Evolutionary conservation across 1,140 invertebrate species (phyloP), one percentile per base, ranked within the genome.

Genomic region (Meloidogyne hapla): DNA sequence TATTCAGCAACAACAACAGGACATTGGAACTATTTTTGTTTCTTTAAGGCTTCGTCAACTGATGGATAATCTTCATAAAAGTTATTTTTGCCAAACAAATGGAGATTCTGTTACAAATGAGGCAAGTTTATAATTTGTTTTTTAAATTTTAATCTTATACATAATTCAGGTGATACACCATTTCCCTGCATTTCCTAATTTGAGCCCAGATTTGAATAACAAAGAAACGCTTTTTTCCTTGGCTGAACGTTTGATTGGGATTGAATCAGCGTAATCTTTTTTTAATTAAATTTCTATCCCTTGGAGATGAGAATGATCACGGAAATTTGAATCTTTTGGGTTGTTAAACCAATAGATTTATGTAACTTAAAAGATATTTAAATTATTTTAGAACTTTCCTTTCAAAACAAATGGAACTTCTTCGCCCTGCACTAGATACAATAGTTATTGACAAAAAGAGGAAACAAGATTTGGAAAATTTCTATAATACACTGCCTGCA

Each of bases 231-330:
- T 96, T 6, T 92, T 92, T 86, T 94, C 93, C 4, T 87, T 97
- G 13, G 89, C 91, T 1, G 93, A 95, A 86, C 90, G 95, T 79
- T 91, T 95, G 38, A 92, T 96, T 6, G 95, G 93, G 0, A 92
- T 94, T 0, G 95, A 98, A 89, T 96, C 94, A 81, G 90, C 94
- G 89, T 90, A 83, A 87, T 89, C 87, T 28, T 15, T 42, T 23
- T n/a, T 76, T 78, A 48, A 70, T 74, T 45, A n/a, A 75, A 28
- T 33, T 33, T 33, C 33, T 6, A 33, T 33, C 4, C 9, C 9
- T 33, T 33, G 33, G n/a, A n/a, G n/a, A n/a, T n/a, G n/a, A n/a
- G n/a, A n/a, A n/a, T n/a, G n/a, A n/a, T n/a, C n/a, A n/a, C n/a
- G n/a, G n/a, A n/a, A n/a, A n/a, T n/a, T n/a, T n/a, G n/a, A n/a